Evolutionary conservation across 2,113 vertebrate species (phyloP), one percentile per base, ranked within the genome.

Genomic region (Procapra przewalskii): DNA sequence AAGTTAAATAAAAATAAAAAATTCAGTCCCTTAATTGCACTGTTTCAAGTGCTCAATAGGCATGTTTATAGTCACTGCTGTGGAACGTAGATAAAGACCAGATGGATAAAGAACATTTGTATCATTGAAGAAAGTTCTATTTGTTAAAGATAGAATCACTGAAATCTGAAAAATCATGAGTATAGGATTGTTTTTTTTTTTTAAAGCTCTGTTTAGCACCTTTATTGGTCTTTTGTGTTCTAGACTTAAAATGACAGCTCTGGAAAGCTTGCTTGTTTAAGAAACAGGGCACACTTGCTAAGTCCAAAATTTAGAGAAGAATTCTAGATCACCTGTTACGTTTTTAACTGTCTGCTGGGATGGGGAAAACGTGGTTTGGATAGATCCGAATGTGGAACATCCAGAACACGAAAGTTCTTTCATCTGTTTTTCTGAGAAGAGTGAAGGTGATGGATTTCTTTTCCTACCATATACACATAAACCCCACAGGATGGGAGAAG

Each of bases 1-100:
- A 91, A 96, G 71, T 75, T 23, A 93, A 94, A 29, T n/a, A 85
- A n/a, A 95, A 92, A 57, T 54, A 29, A 92, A 93, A 92, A 86
- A 59, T 79, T 13, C 6, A 62, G 3, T 52, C 45, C n/a, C 13
- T 96, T 59, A 17, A 1, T 80, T 64, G 31, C 21, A 19, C 75
- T 90, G 36, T 84, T 92, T 94, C 64, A 87, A 29, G 54, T 82
- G 59, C 75, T 94, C 75, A 40, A 0, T 29, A 60, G 52, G 36
- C 27, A 54, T 3, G 3, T n/a, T 6, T 59, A 31, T 43, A 57
- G 52, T 86, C 15, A 40, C 55, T 82, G 13, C 48, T 21, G 31
- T 92, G 88, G 54, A 86, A 33, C 2, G 4, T 4, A 67, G 79
- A 19, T 86, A 23, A 83, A 80, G 36, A 40, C 19, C 15, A 45